Percentiles rank a stretch among this genome's conserved stretches.
Evolutionary conservation across 2,797 vertebrate species (phyloP).

Genomic region (Glossophaga mutica): DNA sequence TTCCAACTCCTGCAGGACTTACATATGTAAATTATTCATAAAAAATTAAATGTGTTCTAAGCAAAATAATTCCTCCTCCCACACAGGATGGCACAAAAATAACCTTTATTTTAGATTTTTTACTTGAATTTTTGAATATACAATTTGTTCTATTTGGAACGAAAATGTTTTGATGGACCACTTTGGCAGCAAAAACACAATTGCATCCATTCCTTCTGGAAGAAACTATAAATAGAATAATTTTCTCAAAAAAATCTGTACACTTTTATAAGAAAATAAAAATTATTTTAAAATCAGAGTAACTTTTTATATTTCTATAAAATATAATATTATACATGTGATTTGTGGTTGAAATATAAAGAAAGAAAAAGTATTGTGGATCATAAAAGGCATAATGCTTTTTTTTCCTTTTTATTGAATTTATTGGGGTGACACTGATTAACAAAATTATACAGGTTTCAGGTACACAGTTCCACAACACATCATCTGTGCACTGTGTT

Average conservation of each 20-base stretch:
- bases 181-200: not conserved
- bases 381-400: not conserved
- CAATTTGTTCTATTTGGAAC: slow-evolving; percentile 18
- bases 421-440: no score
- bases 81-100: not conserved
- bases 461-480: no score
- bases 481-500: no score
- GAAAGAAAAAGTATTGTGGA: not conserved
- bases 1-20: not conserved
- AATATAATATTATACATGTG: not conserved
- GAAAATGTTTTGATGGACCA: not conserved
- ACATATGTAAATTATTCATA: slow-evolving; percentile 34
- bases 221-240: not conserved
- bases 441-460: no score
- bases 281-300: not conserved
- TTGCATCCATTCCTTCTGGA: not conserved
- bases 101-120: slow-evolving; percentile 8
- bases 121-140: slow-evolving; percentile 25
- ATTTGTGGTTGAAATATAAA: not conserved
- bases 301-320: not conserved
- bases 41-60: not conserved
- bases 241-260: not conserved
- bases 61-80: not conserved
- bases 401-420: no score
- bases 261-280: not conserved